Evolutionary conservation across 2,113 vertebrate genomes (phyloP), one percentile per base, ranked within the genome.

Genomic region (Crotophaga sulcirostris): DNA sequence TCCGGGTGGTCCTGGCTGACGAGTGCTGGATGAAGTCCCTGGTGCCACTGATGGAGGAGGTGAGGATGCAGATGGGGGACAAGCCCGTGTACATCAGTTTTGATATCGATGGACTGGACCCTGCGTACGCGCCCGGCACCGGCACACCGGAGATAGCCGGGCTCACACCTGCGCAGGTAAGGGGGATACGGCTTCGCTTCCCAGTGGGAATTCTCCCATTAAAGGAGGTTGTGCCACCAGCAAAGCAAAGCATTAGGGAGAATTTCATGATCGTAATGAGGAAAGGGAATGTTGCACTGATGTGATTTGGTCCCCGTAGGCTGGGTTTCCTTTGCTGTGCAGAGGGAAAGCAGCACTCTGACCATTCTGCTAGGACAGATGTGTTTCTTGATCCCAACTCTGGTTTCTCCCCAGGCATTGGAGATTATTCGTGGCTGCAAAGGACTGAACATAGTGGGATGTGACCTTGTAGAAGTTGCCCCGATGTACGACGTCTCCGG

Each of bases 1-100:
- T 99, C 96, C 98, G 98, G 8, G 98, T 99, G 34, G 98, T 99
- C 5, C 98, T 79, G 25, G 99, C 72, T 1, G 98, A 99, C 52
- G 98, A 99, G 62, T 99, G 99, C 89, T 99, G 99, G 99, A 85
- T 98, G 93, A 99, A 98, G 94, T 99, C 99, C 0, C 98, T 99
- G 42, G 97, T 92, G 4, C 99, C 99, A 0, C 98, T 99, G 89
- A 99, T 99, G 99, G 96, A 68, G 1, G 99, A 99, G 76, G 98
- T 99, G 96, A 97, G 98, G 91, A 84, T 74, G 51, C 99, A 99
- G 97, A 97, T 99, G 98, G 98, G 98, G 7, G 83, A 78, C 29
- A 97, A 96, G 10, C 98, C 99, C 0, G 86, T 99, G 2, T 99
- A 99, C 74, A 97, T 99, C 95, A 99, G 98, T 92, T 99, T 99